Base-by-base conservation (phyloP, 2,797 vertebrate species). In the Pangasius macronema region DNA sequence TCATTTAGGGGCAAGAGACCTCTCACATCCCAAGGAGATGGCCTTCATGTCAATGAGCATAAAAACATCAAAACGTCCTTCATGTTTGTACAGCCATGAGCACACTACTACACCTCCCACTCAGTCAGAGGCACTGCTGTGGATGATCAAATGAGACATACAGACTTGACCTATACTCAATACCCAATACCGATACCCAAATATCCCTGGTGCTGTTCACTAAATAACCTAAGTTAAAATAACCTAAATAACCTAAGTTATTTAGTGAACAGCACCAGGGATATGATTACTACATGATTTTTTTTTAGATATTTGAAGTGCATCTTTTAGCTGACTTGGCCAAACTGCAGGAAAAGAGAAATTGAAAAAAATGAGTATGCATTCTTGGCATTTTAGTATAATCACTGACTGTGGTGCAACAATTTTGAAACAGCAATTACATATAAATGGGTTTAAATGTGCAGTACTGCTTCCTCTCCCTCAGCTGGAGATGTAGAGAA, bases 1-100 rank as follows among this genome's bases (percentile, higher is more conserved):
- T 95, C 96, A 95, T 95, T 94, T 94, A 92, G 93, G 93, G 95
- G 95, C 94, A 95, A 93, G 94, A 96, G 95, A 96, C 94, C 92
- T 89, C 91, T 92, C 91, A 92, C 90, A 92, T 92, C 91, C 90
- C 88, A 93, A 90, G 89, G 90, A 93, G 91, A 91, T 82, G 89
- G 91, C 89, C 88, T 92, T 89, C 86, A 90, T 91, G 90, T 92
- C 91, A 92, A 88, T 89, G 86, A 89, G 76, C 91, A 92, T 92
- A 91, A 92, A 91, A 92, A 93, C 92, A 92, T 93, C 91, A 92
- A 92, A 92, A 91, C 88, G 89, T 76, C 89, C 90, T 85, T 88
- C 90, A 85, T 91, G 86, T 88, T 88, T 91, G 83, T 88, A 89
- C 91, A 87, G 90, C 88, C 83, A 84, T 91, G 89, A 87, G 89